A percentile compares a stretch with the other conserved stretches of the same genome.
Evolutionary conservation across 2,113 vertebrate species (phyloP).

Genomic region (Phyllostomus hastatus): DNA sequence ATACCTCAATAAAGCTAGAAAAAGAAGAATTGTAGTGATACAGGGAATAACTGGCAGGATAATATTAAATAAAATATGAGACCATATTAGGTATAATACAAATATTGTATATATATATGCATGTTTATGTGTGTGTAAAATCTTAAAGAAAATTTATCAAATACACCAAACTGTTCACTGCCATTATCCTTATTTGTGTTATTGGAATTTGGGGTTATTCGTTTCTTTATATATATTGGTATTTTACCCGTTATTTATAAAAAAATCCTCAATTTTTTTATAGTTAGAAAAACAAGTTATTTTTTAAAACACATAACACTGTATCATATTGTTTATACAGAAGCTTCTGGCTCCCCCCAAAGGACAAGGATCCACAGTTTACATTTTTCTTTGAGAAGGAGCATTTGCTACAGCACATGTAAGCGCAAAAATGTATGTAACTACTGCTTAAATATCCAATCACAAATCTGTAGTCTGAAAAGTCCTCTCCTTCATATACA

Average conservation of each 20-base stretch:
- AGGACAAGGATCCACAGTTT: not conserved
- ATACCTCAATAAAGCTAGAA: not conserved
- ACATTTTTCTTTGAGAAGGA: not conserved
- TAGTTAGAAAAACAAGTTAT: constrained; percentile 1
- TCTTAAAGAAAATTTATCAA: not conserved
- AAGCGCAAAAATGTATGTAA: not conserved
- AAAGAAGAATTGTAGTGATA: not conserved
- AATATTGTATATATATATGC: not conserved
- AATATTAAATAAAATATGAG: not conserved
- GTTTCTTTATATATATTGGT: not conserved
- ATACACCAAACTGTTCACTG: not conserved
- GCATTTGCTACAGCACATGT: not conserved
- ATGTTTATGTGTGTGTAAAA: not conserved
- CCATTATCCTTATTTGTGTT: not conserved
- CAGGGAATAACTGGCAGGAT: not conserved
- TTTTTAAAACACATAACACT: not conserved
- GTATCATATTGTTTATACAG: not conserved
- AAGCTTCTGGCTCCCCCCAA: not conserved
- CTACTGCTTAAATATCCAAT: not conserved
- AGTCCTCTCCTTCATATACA: not conserved
- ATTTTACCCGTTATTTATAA: not conserved
- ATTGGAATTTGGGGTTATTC: not conserved
- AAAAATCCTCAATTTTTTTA: not conserved
- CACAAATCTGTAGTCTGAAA: not conserved
- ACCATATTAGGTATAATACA: not conserved